Conservation (phyloP, 1,140 invertebrate genomes). For the Hycleus cichorii region DNA sequence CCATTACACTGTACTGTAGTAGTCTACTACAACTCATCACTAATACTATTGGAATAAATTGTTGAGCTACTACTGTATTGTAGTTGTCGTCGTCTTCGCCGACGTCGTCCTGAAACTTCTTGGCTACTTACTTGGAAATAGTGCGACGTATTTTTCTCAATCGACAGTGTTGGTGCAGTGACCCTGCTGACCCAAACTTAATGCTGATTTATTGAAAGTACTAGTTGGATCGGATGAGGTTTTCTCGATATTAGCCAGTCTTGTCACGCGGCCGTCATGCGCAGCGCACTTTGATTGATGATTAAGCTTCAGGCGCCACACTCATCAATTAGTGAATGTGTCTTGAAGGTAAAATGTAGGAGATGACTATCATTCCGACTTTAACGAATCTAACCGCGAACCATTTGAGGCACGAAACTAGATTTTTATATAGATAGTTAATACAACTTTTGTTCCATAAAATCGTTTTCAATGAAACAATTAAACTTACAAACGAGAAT, state of each 20-base stretch:
- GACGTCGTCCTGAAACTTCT: slow-evolving; percentile 4
- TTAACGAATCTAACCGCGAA: too few species aligned
- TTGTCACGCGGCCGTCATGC: slow-evolving; percentile 27
- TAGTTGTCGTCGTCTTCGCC: background rate
- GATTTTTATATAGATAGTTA: too few species aligned
- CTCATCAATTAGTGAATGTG: slow-evolving; percentile 31
- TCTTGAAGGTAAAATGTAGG: slow-evolving; percentile 21
- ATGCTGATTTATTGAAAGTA: slow-evolving; percentile 25
- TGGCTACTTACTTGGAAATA: slow-evolving; percentile 10
- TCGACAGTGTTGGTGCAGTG: slow-evolving; percentile 14
- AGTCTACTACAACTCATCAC: slow-evolving; percentile 5
- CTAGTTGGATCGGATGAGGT: slow-evolving; percentile 16
- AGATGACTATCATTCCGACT: background rate
- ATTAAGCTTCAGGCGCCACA: slow-evolving; percentile 21
- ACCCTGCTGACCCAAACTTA: slow-evolving; percentile 16
- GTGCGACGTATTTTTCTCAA: slow-evolving; percentile 15
- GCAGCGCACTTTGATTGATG: slow-evolving; percentile 30
- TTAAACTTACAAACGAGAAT: too few species aligned
- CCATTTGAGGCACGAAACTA: too few species aligned
- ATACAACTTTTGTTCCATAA: too few species aligned
- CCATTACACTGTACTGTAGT: slow-evolving; percentile 7
- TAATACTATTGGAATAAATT: slow-evolving; percentile 12
- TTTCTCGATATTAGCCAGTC: slow-evolving; percentile 24
- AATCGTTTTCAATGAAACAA: too few species aligned
- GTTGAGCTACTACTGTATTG: slow-evolving; percentile 7